Evolutionary conservation across 2,888 invertebrate species (phyloP).

Genomic region (Pollenia amentaria): DNA sequence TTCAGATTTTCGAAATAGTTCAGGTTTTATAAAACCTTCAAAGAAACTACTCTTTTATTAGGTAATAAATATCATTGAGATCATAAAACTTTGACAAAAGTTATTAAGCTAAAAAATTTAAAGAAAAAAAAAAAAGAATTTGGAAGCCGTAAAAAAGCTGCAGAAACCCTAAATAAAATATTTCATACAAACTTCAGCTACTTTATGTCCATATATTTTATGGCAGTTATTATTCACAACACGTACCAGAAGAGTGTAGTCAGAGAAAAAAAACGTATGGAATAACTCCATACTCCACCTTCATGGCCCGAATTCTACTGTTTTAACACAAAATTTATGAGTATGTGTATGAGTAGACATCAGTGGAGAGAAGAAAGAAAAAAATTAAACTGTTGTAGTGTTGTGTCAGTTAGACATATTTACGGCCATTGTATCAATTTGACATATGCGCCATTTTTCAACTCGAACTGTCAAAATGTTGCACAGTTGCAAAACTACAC

Average conservation of each 20-base stretch:
- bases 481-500: slow-evolving; percentile 61
- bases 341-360: background rate
- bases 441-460: slow-evolving; percentile 77
- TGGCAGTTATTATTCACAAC: slow-evolving; percentile 64
- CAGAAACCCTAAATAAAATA: slow-evolving; percentile 30
- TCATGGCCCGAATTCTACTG: slow-evolving; percentile 35
- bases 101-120: no score
- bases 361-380: background rate
- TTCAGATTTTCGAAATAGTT: no score
- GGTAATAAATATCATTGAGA: no score
- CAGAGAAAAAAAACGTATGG: background rate
- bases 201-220: slow-evolving; percentile 60
- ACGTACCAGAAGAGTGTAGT: slow-evolving; percentile 19
- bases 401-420: slow-evolving; percentile 71
- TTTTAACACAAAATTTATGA: slow-evolving; percentile 54
- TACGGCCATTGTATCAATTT: slow-evolving; percentile 74
- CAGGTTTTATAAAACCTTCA: no score
- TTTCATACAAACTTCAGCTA: slow-evolving; percentile 39
- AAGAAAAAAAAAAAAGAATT: slow-evolving; percentile 5
- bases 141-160: slow-evolving; percentile 17
- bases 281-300: background rate
- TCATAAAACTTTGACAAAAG: no score
- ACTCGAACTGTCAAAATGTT: slow-evolving; percentile 75
- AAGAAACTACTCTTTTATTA: no score
- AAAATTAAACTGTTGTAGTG: slow-evolving; percentile 30